phyloP scores from a whole-genome alignment of 2,888 invertebrate genomes.

The Eupithecia subumbrata region DNA sequence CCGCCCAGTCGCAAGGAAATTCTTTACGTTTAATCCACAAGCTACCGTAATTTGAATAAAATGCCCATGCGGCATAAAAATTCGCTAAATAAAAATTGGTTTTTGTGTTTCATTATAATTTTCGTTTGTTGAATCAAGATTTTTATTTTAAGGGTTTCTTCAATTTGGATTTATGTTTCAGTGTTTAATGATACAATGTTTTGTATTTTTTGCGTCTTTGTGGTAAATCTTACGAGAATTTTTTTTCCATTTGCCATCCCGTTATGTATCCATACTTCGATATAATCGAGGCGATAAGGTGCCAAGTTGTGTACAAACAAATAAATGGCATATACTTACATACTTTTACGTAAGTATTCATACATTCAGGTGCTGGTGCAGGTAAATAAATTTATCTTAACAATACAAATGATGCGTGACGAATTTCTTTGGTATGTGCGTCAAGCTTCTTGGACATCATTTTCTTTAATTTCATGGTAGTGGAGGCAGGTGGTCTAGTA shows the following conservation, averaged over 20 bases:
- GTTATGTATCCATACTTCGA: background rate
- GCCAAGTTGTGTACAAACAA: background rate
- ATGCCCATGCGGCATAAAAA: constrained; percentile 50
- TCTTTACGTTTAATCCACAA: constrained; percentile 58
- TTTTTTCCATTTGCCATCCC: background rate
- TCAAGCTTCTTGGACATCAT: constrained; percentile 30
- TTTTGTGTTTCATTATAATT: constrained; percentile 30
- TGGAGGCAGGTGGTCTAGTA: constrained; percentile 27
- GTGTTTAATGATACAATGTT: constrained; percentile 2
- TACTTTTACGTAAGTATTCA: background rate
- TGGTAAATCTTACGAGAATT: background rate
- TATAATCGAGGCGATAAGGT: background rate
- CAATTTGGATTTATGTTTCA: constrained; percentile 18
- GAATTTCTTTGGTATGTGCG: constrained; percentile 30
- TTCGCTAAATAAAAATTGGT: constrained; percentile 35
- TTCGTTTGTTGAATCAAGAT: constrained; percentile 27
- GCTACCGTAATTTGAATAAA: constrained; percentile 68
- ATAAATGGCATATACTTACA: background rate
- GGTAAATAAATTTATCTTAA: constrained; percentile 17
- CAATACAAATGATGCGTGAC: constrained; percentile 34
- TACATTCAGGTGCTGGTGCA: background rate
- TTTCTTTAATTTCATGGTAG: constrained; percentile 38
- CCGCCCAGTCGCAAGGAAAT: constrained; percentile 46
- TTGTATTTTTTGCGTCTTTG: background rate
- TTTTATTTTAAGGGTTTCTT: constrained; percentile 35